Percentiles rank a stretch among this genome's conserved stretches.
phyloP scores from a whole-genome alignment of 2,888 invertebrate genomes.

The Argyresthia albistria region DNA sequence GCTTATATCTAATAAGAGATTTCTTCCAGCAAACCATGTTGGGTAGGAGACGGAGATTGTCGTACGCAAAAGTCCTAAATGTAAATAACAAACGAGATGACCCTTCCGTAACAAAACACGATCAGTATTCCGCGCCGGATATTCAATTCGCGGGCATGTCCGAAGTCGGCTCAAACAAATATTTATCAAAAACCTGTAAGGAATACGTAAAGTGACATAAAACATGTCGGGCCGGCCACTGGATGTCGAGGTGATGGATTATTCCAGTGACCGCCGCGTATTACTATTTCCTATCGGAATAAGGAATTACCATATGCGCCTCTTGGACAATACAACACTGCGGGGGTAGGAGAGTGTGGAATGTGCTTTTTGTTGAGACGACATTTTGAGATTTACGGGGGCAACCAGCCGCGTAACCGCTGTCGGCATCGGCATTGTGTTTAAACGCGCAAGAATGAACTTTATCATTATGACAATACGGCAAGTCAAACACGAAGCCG shows the following conservation, averaged over 20 bases:
- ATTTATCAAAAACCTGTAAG: slow-evolving; percentile 70
- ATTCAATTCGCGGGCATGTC: slow-evolving; percentile 67
- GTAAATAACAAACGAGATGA: too few species aligned
- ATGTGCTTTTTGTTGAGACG: slow-evolving; percentile 12
- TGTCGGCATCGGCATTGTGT: too few species aligned
- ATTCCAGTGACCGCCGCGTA: slow-evolving; percentile 63
- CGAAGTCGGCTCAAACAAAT: slow-evolving; percentile 62
- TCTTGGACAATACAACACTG: slow-evolving; percentile 34
- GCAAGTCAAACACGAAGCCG: too few species aligned
- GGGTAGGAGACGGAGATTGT: too few species aligned
- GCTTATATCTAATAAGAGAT: too few species aligned
- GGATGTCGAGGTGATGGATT: slow-evolving; percentile 55
- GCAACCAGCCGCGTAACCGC: too few species aligned
- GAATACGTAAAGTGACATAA: slow-evolving; percentile 69
- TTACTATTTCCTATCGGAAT: slow-evolving; percentile 67
- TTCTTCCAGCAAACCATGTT: too few species aligned
- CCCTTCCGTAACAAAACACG: neutral
- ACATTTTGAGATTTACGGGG: too few species aligned
- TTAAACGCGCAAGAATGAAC: too few species aligned
- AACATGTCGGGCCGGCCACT: slow-evolving; percentile 37
- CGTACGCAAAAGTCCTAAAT: too few species aligned
- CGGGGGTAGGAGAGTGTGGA: slow-evolving; percentile 24
- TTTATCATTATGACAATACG: too few species aligned
- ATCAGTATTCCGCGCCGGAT: slow-evolving; percentile 36
- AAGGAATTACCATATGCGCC: slow-evolving; percentile 71